Evolutionary conservation across 2,888 invertebrate species (phyloP), one percentile per base, ranked within the genome.

Genomic region (Apocheima hispidaria): DNA sequence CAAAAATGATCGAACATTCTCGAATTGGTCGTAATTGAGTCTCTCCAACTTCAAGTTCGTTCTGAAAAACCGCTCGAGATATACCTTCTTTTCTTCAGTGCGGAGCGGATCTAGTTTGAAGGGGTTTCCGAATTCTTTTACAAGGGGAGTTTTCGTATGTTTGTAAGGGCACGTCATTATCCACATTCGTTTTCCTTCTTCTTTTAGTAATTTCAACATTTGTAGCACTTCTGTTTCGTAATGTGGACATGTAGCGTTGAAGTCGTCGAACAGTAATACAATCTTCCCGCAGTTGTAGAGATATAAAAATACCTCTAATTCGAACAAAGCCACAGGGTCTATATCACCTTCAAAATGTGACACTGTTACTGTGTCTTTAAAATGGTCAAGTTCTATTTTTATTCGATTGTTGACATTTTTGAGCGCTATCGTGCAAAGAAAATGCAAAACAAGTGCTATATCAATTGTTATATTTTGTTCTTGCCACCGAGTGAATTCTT

Each of bases 241-340:
- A 53, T 72, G 70, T 0, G 77, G 75, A 52, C 71, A 75, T 38
- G 79, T 71, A 64, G 70, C 73, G 36, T 79, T 77, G 54, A 77
- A 82, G 10, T 78, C 78, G 49, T 82, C 78, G 60, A 82, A 78
- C 21, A 82, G 54, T 30, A 81, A 73, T 63, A 78, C 68, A 1
- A 78, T 48, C 28, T 76, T 68, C 3, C 69, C 69, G 12, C 58
- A 57, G 51, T 80, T 79, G 26, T 71, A 81, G 55, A 71, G 71
- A 53, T 73, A 46, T 49, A 80, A 61, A 56, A 82, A 81, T 33
- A 78, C 62, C 38, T 75, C 68, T 46, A 81, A 55, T 68, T 81
- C 78, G 43, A 74, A 71, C 14, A 75, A 53, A 36, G 69, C 52
- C n/a, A 65, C 16, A 40, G 70, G 50, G 4, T 62, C 59, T 54